These are phyloP conservation scores for Dufourea novaeangliae DNA, from an alignment of 1,140 invertebrate genomes.

Conservation along the genomic window DNA sequence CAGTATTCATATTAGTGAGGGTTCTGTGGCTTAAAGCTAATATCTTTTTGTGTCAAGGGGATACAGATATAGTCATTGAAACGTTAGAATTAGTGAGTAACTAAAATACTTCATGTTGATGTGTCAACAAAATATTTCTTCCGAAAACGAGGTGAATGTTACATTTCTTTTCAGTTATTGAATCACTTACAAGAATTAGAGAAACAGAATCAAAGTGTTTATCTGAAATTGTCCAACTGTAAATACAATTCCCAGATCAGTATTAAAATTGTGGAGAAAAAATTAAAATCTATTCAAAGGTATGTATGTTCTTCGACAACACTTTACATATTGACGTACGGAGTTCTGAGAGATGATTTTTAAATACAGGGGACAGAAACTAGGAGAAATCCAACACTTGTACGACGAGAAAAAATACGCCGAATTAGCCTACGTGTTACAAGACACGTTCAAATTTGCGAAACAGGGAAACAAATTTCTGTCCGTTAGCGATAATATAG, in stretches of 20 bases:
- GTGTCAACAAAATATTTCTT: not conserved
- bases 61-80: slow-evolving; percentile 80
- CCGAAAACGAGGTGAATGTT: not conserved
- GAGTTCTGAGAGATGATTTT: not conserved
- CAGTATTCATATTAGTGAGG: slow-evolving; percentile 78
- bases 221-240: slow-evolving; percentile 81
- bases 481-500: slow-evolving; percentile 70
- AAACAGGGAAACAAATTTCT: slow-evolving; percentile 73
- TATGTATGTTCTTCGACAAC: slow-evolving; percentile 53
- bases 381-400: slow-evolving; percentile 83
- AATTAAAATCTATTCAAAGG: slow-evolving; percentile 81
- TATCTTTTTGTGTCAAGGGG: slow-evolving; percentile 80
- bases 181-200: slow-evolving; percentile 74
- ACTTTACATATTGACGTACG: not conserved
- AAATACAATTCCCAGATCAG: slow-evolving; percentile 80
- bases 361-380: slow-evolving; percentile 80
- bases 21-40: slow-evolving; percentile 83
- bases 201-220: slow-evolving; percentile 66
- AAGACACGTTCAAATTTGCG: slow-evolving; percentile 84
- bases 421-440: slow-evolving; percentile 85
- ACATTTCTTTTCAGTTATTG: slow-evolving; percentile 71
- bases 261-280: slow-evolving; percentile 76
- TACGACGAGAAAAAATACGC: slow-evolving; percentile 85
- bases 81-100: slow-evolving; percentile 78
- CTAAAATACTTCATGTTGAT: not conserved